Conservation (phyloP, 2,888 invertebrate species). For the Sphaerophoria taeniata region DNA sequence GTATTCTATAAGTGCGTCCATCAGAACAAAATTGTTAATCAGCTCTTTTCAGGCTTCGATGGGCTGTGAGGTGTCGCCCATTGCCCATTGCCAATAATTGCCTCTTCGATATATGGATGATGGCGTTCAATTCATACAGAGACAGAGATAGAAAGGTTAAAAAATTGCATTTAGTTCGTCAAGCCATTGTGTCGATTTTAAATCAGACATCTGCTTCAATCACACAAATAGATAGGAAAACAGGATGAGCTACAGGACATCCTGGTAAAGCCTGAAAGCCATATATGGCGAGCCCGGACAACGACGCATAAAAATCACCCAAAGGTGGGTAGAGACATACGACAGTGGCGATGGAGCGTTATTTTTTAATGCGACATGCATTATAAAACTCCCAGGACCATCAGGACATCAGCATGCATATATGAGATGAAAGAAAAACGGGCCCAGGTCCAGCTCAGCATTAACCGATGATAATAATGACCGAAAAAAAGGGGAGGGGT, state of each 20-base stretch:
- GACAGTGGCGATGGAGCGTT: conserved; percentile 58
- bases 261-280: conserved; percentile 16
- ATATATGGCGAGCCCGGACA: conserved; percentile 11
- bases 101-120: conserved; percentile 1
- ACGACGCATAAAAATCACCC: conserved; percentile 12
- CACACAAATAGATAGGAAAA: conserved; percentile 5
- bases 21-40: conserved; percentile 42
- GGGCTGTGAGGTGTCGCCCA: conserved; percentile 48
- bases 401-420: background rate
- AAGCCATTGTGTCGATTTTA: conserved; percentile 66
- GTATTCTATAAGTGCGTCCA: conserved; percentile 16
- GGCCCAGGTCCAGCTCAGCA: conserved; percentile 50
- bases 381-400: conserved; percentile 52
- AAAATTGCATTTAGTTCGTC: conserved; percentile 35
- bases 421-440: background rate
- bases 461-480: conserved; percentile 59
- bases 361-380: conserved; percentile 72
- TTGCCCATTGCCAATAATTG: conserved; percentile 31
- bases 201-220: conserved; percentile 67
- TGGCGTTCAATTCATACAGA: conserved; percentile 33
- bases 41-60: background rate
- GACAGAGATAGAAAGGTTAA: background rate
- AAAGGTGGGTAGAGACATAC: no score
- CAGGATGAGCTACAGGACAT: conserved; percentile 55
- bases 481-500: conserved; percentile 6